A percentile compares a stretch with the other conserved stretches of the same genome.
phyloP scores from a whole-genome alignment of 2,888 invertebrate genomes.

The Disparrhopalites patrizii region DNA sequence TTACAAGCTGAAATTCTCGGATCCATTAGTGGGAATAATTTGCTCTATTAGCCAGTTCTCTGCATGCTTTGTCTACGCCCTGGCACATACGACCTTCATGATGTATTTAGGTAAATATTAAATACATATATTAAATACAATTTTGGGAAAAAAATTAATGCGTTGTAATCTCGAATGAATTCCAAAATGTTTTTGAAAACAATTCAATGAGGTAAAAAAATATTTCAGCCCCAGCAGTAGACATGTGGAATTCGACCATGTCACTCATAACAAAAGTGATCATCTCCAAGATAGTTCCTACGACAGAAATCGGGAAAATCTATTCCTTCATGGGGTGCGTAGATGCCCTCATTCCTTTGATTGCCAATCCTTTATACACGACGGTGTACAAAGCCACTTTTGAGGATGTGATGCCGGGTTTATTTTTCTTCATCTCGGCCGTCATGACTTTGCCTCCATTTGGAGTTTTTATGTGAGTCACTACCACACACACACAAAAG shows the following conservation, averaged over 20 bases:
- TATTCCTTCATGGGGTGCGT: constrained; percentile 37
- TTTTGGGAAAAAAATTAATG: too few species aligned
- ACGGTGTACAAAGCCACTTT: constrained; percentile 36
- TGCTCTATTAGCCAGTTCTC: constrained; percentile 80
- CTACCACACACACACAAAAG: not conserved
- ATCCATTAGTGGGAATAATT: constrained; percentile 78
- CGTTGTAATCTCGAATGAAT: too few species aligned
- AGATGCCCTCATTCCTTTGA: constrained; percentile 35
- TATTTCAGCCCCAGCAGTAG: constrained; percentile 39
- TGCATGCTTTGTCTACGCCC: constrained; percentile 78
- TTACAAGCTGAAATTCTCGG: constrained; percentile 73
- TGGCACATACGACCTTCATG: constrained; percentile 71
- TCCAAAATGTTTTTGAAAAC: too few species aligned
- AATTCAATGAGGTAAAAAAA: too few species aligned
- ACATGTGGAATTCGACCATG: constrained; percentile 42
- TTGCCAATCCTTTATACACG: constrained; percentile 38
- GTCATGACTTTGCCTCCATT: constrained; percentile 39
- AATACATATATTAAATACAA: not conserved
- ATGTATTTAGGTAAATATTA: constrained; percentile 68
- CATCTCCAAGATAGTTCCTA: constrained; percentile 37
- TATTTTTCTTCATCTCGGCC: constrained; percentile 40
- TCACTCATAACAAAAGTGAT: constrained; percentile 36
- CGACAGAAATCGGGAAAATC: constrained; percentile 35
- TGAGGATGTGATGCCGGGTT: constrained; percentile 31
- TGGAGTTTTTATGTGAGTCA: constrained; percentile 31